Conservation (phyloP, 2,113 vertebrate species). For the Toxotes chatareus region DNA sequence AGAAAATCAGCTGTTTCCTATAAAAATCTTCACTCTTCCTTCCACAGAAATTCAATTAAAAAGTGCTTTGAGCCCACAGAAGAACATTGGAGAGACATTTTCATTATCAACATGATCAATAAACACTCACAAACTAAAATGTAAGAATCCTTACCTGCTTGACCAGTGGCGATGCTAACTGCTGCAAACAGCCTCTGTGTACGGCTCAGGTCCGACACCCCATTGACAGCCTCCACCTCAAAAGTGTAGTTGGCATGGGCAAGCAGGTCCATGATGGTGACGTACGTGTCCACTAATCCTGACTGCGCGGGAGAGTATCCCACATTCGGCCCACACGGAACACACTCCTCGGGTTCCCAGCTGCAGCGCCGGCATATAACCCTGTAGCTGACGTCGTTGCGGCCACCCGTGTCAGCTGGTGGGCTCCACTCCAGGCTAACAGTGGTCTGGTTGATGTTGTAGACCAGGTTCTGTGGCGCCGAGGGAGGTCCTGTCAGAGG, state of each 20-base stretch:
- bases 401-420: slow-evolving; percentile 94
- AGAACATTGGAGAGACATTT: background rate
- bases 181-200: slow-evolving; percentile 98
- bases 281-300: slow-evolving; percentile 93
- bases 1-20: background rate
- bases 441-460: slow-evolving; percentile 99
- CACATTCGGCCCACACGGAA: slow-evolving; percentile 93
- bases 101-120: background rate
- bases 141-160: slow-evolving; percentile 91
- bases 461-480: slow-evolving; percentile 98
- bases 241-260: slow-evolving; percentile 98
- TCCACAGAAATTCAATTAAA: too few species aligned
- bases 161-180: slow-evolving; percentile 95
- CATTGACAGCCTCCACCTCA: slow-evolving; percentile 98
- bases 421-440: slow-evolving; percentile 97
- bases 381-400: slow-evolving; percentile 96
- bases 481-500: slow-evolving; percentile 92
- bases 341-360: slow-evolving; percentile 97
- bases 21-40: too few species aligned
- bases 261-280: slow-evolving; percentile 94
- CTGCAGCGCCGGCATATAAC: slow-evolving; percentile 94
- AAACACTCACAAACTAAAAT: background rate
- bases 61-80: slow-evolving; percentile 1
- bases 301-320: slow-evolving; percentile 93
- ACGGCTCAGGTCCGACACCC: slow-evolving; percentile 95